Base-by-base conservation (phyloP, 2,797 vertebrate species). In the Xiphophorus birchmanni region DNA sequence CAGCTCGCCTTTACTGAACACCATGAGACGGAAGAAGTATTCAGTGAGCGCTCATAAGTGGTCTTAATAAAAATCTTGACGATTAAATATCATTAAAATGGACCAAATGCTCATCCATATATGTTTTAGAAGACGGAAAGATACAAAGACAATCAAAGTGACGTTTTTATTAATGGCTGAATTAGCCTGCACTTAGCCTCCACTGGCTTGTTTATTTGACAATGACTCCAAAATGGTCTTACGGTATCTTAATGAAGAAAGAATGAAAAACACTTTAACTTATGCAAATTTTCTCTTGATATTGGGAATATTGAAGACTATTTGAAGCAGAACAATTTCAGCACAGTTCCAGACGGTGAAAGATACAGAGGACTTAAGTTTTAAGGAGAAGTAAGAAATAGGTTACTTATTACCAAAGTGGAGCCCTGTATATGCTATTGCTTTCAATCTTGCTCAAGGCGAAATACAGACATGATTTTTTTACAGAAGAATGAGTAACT, bases 41-140 rank as follows among this genome's bases (percentile, higher is more conserved):
- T 74, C 73, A 26, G 42, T 76, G 82, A 52, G 78, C 73, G 76
- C 21, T 52, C 21, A 52, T 52, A 10, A 77, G 77, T 52, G 63
- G 82, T 74, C 54, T 73, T 44, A 73, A 73, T 2, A 1, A 44
- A 87, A 60, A 63, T 45, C 73, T 77, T 78, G 74, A 86, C 90
- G 80, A 90, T 77, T 45, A 6, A 42, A 65, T 73, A 60, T 80
- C 58, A 80, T 89, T 84, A 83, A 78, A 80, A 75, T 0, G 1
- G 8, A 79, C 40, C 72, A 88, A 89, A 84, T 78, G 71, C 26
- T 87, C 63, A 80, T 86, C 54, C 77, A 0, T 23, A 47, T 32
- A 63, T 35, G 32, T 65, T 65, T 79, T 71, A 73, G 75, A 78
- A 72, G 76, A 71, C 58, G 56, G 75, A 73, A 69, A 85, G 79